Evolutionary conservation across 1,140 invertebrate species (phyloP).

Genomic region (Colletes latitarsis): DNA sequence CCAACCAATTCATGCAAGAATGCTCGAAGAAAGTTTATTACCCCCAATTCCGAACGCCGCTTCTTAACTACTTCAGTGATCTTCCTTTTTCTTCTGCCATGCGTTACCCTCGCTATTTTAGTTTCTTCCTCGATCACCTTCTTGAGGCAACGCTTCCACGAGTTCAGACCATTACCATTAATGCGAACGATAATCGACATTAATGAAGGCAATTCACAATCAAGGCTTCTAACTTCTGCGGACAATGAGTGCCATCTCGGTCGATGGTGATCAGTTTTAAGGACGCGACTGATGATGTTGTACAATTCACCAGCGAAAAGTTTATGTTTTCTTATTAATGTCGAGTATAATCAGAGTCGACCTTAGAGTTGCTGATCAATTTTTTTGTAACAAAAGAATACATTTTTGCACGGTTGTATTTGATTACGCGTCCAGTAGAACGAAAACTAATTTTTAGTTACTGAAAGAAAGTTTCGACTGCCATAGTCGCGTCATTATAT

Average conservation of each 20-base stretch:
- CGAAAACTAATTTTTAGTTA: no score
- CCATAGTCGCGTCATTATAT: no score
- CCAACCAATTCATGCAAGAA: not conserved
- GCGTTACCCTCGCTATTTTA: slow-evolving; percentile 3
- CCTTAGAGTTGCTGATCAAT: no score
- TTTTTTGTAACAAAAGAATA: no score
- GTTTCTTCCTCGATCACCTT: not conserved
- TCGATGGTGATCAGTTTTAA: slow-evolving; percentile 34
- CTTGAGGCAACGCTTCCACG: not conserved
- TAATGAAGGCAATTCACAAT: slow-evolving; percentile 43
- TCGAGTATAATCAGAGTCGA: no score
- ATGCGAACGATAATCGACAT: slow-evolving; percentile 32
- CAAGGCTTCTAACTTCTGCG: slow-evolving; percentile 38
- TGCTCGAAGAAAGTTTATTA: not conserved
- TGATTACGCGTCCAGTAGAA: no score
- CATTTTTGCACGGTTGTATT: no score
- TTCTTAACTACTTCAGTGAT: not conserved
- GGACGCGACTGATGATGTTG: not conserved
- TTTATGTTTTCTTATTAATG: no score
- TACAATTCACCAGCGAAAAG: no score
- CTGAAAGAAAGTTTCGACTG: no score
- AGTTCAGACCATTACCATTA: slow-evolving; percentile 72
- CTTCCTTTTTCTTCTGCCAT: not conserved
- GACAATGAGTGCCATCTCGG: slow-evolving; percentile 45
- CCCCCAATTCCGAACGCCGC: not conserved